Conservation (phyloP, 1,140 invertebrate genomes). For the Sycophaga agraensis region DNA sequence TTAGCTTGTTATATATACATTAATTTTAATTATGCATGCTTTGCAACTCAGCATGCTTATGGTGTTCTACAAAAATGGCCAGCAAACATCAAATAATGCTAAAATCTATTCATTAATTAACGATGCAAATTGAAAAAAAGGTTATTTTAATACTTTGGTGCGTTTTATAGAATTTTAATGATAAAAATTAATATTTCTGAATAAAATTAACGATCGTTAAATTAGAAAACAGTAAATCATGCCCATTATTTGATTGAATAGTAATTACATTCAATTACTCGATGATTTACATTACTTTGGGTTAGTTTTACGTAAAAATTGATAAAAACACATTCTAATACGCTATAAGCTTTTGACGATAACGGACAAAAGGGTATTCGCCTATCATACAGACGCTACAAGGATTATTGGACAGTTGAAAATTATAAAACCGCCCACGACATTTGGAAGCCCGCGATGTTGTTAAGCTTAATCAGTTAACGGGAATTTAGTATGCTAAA, state of each 20-base stretch:
- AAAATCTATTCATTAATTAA: not conserved
- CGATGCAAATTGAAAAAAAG: not conserved
- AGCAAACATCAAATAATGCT: not conserved
- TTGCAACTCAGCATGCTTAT: constrained; percentile 2
- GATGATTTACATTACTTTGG: not conserved
- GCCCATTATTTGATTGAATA: constrained; percentile 3
- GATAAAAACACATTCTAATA: too few relatives aligned
- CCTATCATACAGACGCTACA: too few relatives aligned
- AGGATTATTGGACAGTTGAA: too few relatives aligned
- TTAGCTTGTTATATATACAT: not conserved
- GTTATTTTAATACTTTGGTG: not conserved
- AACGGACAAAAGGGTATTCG: too few relatives aligned
- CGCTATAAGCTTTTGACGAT: too few relatives aligned
- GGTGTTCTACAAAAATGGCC: constrained; percentile 7
- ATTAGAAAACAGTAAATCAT: not conserved
- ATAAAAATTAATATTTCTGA: not conserved
- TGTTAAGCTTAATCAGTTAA: not conserved
- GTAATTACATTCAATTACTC: constrained; percentile 4
- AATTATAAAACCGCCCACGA: too few relatives aligned
- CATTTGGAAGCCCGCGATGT: too few relatives aligned
- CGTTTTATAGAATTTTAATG: not conserved
- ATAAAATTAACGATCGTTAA: not conserved
- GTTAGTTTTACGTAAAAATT: too few relatives aligned
- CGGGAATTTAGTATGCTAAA: not conserved
- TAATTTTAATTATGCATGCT: constrained; percentile 16